Evolutionary conservation across 2,113 vertebrate species (phyloP).

Genomic region (Oryzias woworae): DNA sequence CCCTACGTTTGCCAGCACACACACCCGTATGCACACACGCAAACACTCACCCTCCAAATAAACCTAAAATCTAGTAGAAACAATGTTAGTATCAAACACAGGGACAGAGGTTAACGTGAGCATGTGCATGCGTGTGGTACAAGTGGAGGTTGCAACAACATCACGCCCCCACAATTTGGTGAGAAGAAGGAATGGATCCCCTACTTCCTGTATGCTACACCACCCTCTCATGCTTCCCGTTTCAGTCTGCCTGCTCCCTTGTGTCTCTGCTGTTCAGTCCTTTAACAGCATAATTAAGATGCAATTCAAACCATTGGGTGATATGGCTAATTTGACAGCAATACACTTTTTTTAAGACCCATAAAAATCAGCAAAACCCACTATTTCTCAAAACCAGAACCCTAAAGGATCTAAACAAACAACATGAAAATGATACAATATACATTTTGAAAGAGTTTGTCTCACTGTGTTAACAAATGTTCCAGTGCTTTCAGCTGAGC

Average conservation of each 20-base stretch:
- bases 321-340: constrained; percentile 18
- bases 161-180: constrained; percentile 55
- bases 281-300: too few relatives aligned
- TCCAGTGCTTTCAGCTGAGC: constrained; percentile 21
- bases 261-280: constrained; percentile 43
- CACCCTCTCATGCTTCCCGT: constrained; percentile 37
- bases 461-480: constrained; percentile 15
- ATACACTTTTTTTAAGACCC: constrained; percentile 45
- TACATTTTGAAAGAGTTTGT: not conserved
- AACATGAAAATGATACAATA: too few relatives aligned
- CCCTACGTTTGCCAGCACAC: constrained; percentile 6
- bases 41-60: constrained; percentile 22
- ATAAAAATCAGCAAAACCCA: constrained; percentile 17
- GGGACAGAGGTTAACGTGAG: constrained; percentile 20
- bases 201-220: constrained; percentile 52
- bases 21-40: constrained; percentile 13
- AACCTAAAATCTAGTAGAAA: constrained; percentile 31
- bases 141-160: constrained; percentile 22
- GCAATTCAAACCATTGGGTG: constrained; percentile 32
- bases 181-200: constrained; percentile 53
- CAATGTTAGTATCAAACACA: constrained; percentile 34
- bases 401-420: constrained; percentile 3
- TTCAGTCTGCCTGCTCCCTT: constrained; percentile 38
- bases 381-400: constrained; percentile 10
- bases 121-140: constrained; percentile 30